Conservation (phyloP, 2,113 vertebrate genomes). For the Corythornis cristatus region DNA sequence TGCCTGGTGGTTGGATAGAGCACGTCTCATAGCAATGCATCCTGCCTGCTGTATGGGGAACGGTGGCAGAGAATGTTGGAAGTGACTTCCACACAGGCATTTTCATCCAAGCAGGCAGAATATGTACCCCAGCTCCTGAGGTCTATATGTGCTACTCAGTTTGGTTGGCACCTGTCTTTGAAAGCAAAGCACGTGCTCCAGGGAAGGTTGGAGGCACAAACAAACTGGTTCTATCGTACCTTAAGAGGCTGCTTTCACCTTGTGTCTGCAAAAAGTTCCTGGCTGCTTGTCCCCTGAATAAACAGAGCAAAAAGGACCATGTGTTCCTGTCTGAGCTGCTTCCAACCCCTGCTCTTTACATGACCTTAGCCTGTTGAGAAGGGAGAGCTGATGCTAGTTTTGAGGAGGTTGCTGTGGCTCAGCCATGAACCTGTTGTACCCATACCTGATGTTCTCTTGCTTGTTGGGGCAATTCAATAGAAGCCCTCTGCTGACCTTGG, state of each 20-base stretch:
- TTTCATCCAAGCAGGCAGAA: not conserved
- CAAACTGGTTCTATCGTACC: not conserved
- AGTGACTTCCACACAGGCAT: fast-evolving
- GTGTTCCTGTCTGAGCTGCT: not conserved
- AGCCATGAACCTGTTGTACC: too few relatives aligned
- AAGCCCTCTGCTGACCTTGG: not conserved
- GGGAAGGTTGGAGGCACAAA: not conserved
- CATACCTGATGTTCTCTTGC: not conserved
- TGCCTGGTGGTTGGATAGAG: not conserved
- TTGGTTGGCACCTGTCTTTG: not conserved
- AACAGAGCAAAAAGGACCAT: not conserved
- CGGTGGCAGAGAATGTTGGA: not conserved
- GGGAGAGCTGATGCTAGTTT: not conserved
- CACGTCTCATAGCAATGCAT: not conserved
- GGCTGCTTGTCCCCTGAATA: not conserved
- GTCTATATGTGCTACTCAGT: fast-evolving
- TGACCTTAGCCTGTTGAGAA: not conserved
- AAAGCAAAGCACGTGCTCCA: not conserved
- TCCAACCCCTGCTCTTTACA: fast-evolving
- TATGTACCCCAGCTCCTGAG: not conserved
- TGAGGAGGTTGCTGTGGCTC: not conserved
- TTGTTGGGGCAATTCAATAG: not conserved
- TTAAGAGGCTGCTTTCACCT: not conserved
- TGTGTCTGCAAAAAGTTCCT: not conserved
- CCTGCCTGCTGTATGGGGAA: not conserved